Evolutionary conservation across 2,888 invertebrate genomes (phyloP).

Genomic region (Pasiphila rectangulata): DNA sequence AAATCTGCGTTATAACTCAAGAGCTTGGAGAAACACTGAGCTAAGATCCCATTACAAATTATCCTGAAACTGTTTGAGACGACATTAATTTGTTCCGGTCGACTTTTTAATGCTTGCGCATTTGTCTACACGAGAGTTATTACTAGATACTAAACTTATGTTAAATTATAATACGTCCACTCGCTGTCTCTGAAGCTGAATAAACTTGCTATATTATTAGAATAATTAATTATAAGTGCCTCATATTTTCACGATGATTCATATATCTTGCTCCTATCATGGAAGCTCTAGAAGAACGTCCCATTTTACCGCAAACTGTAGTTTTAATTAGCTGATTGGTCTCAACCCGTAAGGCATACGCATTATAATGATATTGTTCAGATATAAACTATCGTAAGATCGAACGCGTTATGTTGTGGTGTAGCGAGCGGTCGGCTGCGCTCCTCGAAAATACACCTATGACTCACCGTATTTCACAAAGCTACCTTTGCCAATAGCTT

Average conservation of each 20-base stretch:
- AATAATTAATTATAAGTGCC: too few relatives aligned
- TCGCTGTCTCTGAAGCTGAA: too few relatives aligned
- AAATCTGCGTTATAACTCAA: conserved; percentile 16
- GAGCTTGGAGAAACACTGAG: not conserved
- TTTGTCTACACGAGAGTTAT: too few relatives aligned
- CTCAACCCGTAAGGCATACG: conserved; percentile 7
- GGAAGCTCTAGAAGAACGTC: too few relatives aligned
- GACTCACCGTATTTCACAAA: conserved; percentile 74
- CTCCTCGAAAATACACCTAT: conserved; percentile 64
- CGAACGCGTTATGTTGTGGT: conserved; percentile 38
- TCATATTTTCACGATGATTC: too few relatives aligned
- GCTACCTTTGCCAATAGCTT: conserved; percentile 75
- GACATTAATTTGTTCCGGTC: too few relatives aligned
- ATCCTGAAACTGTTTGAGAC: too few relatives aligned
- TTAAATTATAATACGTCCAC: too few relatives aligned
- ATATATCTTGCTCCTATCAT: too few relatives aligned
- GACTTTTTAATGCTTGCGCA: too few relatives aligned
- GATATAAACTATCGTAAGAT: conserved; percentile 37
- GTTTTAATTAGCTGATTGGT: conserved; percentile 8
- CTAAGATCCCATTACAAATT: not conserved
- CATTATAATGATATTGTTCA: conserved; percentile 21
- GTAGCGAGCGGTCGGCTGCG: conserved; percentile 43
- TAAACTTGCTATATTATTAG: too few relatives aligned
- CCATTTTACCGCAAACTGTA: conserved; percentile 1
- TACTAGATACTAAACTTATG: too few relatives aligned